Evolutionary conservation across 2,888 invertebrate species (phyloP).

Genomic region (Idaea biselata): DNA sequence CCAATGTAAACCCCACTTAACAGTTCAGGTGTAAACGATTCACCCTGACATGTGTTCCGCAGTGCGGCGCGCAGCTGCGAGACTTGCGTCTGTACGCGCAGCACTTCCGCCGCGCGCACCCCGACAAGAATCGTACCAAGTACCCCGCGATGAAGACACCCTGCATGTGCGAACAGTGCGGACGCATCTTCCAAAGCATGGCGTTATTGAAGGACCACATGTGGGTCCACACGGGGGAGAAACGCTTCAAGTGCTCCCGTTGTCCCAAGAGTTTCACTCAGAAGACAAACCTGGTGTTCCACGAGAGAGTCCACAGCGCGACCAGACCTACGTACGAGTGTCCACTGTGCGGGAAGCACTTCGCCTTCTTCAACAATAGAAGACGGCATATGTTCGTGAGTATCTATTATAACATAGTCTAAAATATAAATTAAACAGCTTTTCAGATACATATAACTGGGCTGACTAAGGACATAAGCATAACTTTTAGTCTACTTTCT

Average conservation of each 20-base stretch:
- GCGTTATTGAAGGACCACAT: slow-evolving; percentile 67
- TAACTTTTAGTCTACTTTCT: too few relatives aligned
- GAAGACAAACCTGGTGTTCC: slow-evolving; percentile 67
- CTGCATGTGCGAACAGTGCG: slow-evolving; percentile 71
- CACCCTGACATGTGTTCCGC: slow-evolving; percentile 9
- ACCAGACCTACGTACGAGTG: slow-evolving; percentile 60
- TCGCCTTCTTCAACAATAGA: slow-evolving; percentile 66
- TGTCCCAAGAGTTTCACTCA: slow-evolving; percentile 70
- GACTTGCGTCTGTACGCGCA: slow-evolving; percentile 65
- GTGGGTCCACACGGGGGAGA: slow-evolving; percentile 72
- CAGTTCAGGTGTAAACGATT: too few relatives aligned
- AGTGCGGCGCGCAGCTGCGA: slow-evolving; percentile 64
- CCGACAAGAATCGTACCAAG: slow-evolving; percentile 72
- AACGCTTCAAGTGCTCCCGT: slow-evolving; percentile 65
- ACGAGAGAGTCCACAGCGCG: slow-evolving; percentile 59
- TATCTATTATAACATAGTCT: neutral
- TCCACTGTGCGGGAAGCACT: slow-evolving; percentile 65
- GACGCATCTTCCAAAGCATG: slow-evolving; percentile 69
- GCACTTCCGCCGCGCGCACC: slow-evolving; percentile 64
- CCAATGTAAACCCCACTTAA: too few relatives aligned
- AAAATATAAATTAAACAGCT: too few relatives aligned
- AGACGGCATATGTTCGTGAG: slow-evolving; percentile 65
- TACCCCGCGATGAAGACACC: slow-evolving; percentile 73
- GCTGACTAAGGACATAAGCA: neutral
- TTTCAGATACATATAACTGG: too few relatives aligned